A percentile compares a stretch with the other conserved stretches of the same genome.
phyloP scores from a whole-genome alignment of 2,113 vertebrate species.

The Archilochus colubris region DNA sequence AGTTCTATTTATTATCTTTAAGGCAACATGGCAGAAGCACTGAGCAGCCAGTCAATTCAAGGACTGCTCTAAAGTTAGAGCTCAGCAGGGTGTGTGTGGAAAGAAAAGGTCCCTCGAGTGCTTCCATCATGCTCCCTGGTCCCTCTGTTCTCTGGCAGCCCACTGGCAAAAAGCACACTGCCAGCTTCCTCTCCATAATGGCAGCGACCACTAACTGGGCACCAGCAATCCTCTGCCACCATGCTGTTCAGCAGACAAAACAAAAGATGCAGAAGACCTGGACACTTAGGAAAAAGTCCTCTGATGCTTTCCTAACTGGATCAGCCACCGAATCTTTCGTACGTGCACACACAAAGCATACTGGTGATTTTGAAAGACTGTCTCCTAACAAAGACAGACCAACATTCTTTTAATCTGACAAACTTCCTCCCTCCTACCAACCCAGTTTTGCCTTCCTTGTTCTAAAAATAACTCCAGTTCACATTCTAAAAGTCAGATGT shows the following conservation, averaged over 20 bases:
- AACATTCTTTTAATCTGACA: neutral
- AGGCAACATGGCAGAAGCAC: neutral
- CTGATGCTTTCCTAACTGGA: neutral
- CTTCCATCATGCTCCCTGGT: neutral
- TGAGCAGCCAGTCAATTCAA: neutral
- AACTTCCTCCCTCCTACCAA: neutral
- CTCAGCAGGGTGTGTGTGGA: neutral
- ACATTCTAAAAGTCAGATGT: neutral
- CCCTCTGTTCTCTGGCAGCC: neutral
- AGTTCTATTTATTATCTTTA: neutral
- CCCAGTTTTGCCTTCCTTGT: neutral
- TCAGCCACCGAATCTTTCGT: neutral
- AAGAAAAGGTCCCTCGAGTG: neutral
- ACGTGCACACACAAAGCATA: neutral
- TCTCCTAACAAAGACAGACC: neutral
- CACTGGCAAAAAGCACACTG: neutral
- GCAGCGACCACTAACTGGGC: neutral
- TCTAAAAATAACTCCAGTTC: conserved; percentile 35
- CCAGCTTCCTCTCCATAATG: neutral
- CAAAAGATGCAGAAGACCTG: neutral
- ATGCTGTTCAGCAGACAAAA: neutral
- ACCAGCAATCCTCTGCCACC: neutral
- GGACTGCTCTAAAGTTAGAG: neutral
- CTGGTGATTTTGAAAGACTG: neutral
- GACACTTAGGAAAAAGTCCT: neutral